Percentiles rank a stretch among this genome's conserved stretches.
phyloP scores from a whole-genome alignment of 1,140 invertebrate genomes.

The Ceratosolen fusciceps region DNA sequence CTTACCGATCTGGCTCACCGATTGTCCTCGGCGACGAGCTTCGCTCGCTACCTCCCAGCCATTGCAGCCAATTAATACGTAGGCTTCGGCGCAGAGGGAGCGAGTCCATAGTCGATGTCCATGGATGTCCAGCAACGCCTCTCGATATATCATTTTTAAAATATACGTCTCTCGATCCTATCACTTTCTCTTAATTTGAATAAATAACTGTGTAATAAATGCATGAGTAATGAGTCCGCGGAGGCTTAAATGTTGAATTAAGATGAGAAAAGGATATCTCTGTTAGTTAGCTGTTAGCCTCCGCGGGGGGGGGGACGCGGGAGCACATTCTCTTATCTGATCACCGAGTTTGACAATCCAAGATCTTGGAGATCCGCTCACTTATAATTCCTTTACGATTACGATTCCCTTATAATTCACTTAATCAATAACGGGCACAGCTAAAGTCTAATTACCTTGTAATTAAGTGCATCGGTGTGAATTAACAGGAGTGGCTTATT shows the following conservation, averaged over 20 bases:
- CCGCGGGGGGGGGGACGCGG: too few relatives aligned
- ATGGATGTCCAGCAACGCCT: too few relatives aligned
- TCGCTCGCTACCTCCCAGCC: not conserved
- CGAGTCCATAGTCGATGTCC: not conserved
- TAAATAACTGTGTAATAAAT: not conserved
- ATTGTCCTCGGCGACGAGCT: not conserved
- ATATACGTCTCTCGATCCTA: not conserved
- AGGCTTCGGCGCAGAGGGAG: not conserved
- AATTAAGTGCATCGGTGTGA: not conserved
- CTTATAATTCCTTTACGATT: too few relatives aligned
- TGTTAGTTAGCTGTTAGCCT: not conserved
- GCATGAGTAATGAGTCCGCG: not conserved
- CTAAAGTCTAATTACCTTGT: not conserved
- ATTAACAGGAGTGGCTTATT: conserved; percentile 48
- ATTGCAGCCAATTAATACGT: not conserved
- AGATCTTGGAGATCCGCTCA: not conserved
- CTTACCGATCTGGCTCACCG: not conserved
- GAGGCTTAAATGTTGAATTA: not conserved
- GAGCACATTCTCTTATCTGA: not conserved
- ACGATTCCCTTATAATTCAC: too few relatives aligned
- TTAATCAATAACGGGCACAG: conserved; percentile 26
- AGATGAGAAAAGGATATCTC: not conserved
- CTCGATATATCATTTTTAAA: not conserved
- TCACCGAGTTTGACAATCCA: not conserved
- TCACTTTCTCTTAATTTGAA: not conserved